Percentiles rank a stretch among this genome's conserved stretches.
Conservation (phyloP, 2,888 invertebrate species). For the Odontothrips loti region DNA sequence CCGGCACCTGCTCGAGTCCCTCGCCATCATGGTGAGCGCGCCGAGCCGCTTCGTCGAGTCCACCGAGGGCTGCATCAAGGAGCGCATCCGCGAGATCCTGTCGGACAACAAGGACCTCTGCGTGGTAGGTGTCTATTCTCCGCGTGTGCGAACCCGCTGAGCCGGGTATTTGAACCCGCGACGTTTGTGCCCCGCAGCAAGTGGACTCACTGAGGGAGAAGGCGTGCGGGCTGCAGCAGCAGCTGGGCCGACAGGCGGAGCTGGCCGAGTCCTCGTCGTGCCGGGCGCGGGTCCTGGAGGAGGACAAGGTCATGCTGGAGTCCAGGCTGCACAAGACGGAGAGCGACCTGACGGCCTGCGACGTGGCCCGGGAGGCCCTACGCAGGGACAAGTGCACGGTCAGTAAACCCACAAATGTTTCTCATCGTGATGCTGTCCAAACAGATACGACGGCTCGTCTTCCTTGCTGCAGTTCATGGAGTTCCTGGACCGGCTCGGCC, state of each 20-base stretch:
- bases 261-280: slow-evolving; percentile 43
- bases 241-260: slow-evolving; percentile 64
- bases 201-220: slow-evolving; percentile 72
- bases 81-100: slow-evolving; percentile 69
- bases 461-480: slow-evolving; percentile 62
- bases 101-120: slow-evolving; percentile 72
- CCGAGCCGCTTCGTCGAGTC: slow-evolving; percentile 72
- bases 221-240: slow-evolving; percentile 65
- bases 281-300: slow-evolving; percentile 61
- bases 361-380: slow-evolving; percentile 66
- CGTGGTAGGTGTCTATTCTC: slow-evolving; percentile 53
- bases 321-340: slow-evolving; percentile 73
- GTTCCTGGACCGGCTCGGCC: slow-evolving; percentile 76
- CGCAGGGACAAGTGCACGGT: slow-evolving; percentile 75
- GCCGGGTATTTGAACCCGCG: no score
- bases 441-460: neutral
- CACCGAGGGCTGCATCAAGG: slow-evolving; percentile 72
- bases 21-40: slow-evolving; percentile 65
- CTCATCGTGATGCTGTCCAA: neutral
- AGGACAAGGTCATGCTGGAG: slow-evolving; percentile 69
- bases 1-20: slow-evolving; percentile 64
- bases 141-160: no score
- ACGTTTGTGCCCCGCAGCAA: slow-evolving; percentile 55
- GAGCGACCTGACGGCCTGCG: slow-evolving; percentile 68
- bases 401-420: slow-evolving; percentile 42